Evolutionary conservation across 2,113 vertebrate genomes (phyloP).

Genomic region (Oceanodroma tethys): DNA sequence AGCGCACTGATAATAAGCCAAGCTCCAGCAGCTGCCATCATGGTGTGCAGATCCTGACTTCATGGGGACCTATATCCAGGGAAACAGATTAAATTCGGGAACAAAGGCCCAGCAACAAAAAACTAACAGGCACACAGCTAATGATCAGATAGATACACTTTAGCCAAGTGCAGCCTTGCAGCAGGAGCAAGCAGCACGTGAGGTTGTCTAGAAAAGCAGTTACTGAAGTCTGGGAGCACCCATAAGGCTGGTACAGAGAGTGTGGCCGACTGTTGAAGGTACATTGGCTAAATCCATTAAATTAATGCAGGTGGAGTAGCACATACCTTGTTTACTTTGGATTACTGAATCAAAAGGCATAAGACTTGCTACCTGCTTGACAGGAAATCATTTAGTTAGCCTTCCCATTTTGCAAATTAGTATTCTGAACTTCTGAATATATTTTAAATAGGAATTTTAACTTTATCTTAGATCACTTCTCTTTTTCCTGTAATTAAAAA

Average conservation of each 20-base stretch:
- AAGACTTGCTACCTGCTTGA: not conserved
- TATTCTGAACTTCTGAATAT: not conserved
- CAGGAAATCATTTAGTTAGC: not conserved
- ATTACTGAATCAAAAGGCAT: not conserved
- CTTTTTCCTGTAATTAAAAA: not conserved
- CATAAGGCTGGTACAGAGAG: not conserved
- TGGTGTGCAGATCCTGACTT: not conserved
- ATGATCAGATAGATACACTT: not conserved
- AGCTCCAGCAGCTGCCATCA: not conserved
- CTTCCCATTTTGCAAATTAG: not conserved
- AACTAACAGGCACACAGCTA: not conserved
- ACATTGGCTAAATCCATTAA: not conserved
- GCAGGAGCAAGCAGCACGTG: not conserved
- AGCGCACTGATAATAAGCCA: not conserved
- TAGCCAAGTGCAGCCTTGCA: not conserved
- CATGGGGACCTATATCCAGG: not conserved
- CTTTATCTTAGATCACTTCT: not conserved
- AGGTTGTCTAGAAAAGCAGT: not conserved
- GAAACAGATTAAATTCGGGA: not conserved
- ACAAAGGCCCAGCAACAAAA: not conserved
- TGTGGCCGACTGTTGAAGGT: accelerated
- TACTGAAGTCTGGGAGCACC: not conserved
- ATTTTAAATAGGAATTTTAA: not conserved
- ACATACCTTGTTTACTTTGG: not conserved
- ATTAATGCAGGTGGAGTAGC: not conserved